phyloP scores from a whole-genome alignment of 1,140 invertebrate species.

The Drosophila pseudoananassae region DNA sequence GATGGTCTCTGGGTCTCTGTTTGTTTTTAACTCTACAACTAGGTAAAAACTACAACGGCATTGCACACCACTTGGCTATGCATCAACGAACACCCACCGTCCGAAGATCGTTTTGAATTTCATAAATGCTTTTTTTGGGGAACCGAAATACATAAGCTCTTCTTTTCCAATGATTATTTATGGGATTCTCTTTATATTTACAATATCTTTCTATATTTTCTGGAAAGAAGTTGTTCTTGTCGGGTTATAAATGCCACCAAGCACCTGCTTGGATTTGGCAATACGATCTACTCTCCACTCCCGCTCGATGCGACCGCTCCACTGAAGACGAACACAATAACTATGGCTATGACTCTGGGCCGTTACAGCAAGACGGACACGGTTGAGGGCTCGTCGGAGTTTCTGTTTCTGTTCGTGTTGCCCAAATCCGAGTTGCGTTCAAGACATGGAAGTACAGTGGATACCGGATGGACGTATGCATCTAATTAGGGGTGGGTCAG shows the following conservation, averaged over 20 bases:
- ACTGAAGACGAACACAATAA: conserved; percentile 66
- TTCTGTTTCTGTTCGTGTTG: conserved; percentile 47
- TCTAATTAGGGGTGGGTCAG: not conserved
- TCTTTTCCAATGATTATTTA: not conserved
- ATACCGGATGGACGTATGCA: not conserved
- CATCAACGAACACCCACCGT: conserved; percentile 53
- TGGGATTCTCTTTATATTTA: not conserved
- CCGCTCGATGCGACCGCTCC: conserved; percentile 64
- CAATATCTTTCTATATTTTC: not conserved
- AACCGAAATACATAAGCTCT: too few species aligned
- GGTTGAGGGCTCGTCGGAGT: conserved; percentile 60
- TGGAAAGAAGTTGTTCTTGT: not conserved
- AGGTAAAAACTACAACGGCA: conserved; percentile 37
- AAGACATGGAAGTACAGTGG: conserved; percentile 45
- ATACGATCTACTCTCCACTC: conserved; percentile 33
- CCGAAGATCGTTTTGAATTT: conserved; percentile 36
- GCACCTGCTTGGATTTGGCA: conserved; percentile 14
- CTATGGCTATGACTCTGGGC: conserved; percentile 49
- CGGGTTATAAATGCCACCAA: conserved; percentile 16
- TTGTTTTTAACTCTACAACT: conserved; percentile 19
- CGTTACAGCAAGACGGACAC: conserved; percentile 72
- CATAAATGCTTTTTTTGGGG: conserved; percentile 11
- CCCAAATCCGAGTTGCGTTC: conserved; percentile 54
- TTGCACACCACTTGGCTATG: conserved; percentile 58
- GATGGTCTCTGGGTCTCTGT: conserved; percentile 20